Base-by-base conservation (phyloP, 2,797 vertebrate species). In the Pseudochromis fuscus region DNA sequence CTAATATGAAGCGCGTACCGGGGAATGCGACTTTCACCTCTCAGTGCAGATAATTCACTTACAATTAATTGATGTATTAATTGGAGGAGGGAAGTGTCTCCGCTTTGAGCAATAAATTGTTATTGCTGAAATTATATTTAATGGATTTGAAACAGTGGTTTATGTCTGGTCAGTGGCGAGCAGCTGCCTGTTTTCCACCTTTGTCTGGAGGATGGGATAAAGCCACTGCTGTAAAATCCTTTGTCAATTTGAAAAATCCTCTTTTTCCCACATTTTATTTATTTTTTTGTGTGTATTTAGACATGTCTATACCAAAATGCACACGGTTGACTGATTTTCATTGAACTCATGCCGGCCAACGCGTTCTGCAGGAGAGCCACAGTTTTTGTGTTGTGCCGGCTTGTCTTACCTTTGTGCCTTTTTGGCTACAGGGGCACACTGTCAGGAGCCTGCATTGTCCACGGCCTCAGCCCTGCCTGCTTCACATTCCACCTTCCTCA, bases 381-480 rank as follows among this genome's bases (percentile, higher is more conserved):
- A 59, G 42, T 46, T 73, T n/a, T 63, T 51, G 51, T 72, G 67
- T 82, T 61, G 68, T 60, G 78, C 76, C 63, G 75, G 77, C 75
- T 67, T 13, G 64, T 81, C 76, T 79, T 84, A 77, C 79, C 78
- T 85, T 82, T 85, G 83, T 88, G 78, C 55, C 11, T 46, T 53
- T 52, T 13, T 58, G 82, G 82, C 84, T 64, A 24, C 42, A 62
- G 70, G 70, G 84, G 76, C n/a, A 31, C 49, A 37, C 67, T 64
- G 84, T 64, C 75, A 85, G 87, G 70, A 60, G 56, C 37, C 10
- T 4, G 58, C 45, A 75, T 79, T 88, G 81, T 83, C 83, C 81
- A 18, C 63, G 5, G 35, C 72, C 51, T 66, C 40, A 18, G 57
- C 65, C 66, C 40, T 16, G 57, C 65, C 66, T 49, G 51, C 42